phyloP scores from a whole-genome alignment of 2,888 invertebrate species.

The Xanthia togata region DNA sequence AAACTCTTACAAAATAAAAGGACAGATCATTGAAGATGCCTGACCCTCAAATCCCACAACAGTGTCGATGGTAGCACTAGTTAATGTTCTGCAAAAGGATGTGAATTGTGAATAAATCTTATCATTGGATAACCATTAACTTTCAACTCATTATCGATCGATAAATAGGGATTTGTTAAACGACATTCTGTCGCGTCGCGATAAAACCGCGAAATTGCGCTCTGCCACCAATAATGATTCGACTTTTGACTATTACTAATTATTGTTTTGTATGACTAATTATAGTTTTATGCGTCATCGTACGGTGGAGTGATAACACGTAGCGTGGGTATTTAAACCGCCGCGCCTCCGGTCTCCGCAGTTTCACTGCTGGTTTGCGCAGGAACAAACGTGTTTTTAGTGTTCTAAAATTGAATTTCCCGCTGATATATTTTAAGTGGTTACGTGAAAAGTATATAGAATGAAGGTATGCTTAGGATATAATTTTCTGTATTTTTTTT shows the following conservation, averaged over 20 bases:
- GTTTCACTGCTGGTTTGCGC: constrained; percentile 69
- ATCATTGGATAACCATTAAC: constrained; percentile 24
- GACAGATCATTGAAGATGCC: no score
- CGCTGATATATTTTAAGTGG: constrained; percentile 60
- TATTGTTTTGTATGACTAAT: no score
- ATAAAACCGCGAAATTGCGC: constrained; percentile 60
- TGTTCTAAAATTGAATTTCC: constrained; percentile 64
- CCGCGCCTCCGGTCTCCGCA: constrained; percentile 81
- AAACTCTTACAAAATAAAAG: no score
- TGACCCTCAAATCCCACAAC: no score
- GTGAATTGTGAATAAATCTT: constrained; percentile 41
- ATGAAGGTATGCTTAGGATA: constrained; percentile 68
- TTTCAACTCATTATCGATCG: constrained; percentile 41
- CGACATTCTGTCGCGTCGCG: constrained; percentile 44
- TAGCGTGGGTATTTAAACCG: constrained; percentile 74
- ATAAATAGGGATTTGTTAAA: constrained; percentile 39
- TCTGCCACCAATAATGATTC: constrained; percentile 56
- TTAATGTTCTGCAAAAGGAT: neutral
- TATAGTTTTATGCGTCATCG: constrained; percentile 68
- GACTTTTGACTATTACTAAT: constrained; percentile 28
- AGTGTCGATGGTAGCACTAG: neutral
- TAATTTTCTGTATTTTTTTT: no score
- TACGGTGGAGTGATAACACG: constrained; percentile 64
- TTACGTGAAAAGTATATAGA: constrained; percentile 67
- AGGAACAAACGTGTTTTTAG: constrained; percentile 69